Evolutionary conservation across 2,113 vertebrate genomes (phyloP), one percentile per base, ranked within the genome.

Genomic region (Miniopterus natalensis): DNA sequence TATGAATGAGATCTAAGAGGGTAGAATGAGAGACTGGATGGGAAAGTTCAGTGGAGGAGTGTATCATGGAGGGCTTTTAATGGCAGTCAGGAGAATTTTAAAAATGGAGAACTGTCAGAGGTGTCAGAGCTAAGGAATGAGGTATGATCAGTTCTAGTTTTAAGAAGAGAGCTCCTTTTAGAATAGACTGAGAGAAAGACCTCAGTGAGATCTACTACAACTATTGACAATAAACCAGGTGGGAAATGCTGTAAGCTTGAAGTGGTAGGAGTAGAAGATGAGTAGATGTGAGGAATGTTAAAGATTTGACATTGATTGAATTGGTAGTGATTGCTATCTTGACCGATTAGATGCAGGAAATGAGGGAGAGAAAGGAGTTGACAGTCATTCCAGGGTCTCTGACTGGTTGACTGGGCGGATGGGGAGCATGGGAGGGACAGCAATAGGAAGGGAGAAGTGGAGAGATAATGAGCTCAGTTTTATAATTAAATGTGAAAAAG

Each of bases 141-240:
- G 17, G 14, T 61, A 2, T 70, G 55, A 51, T 88, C 49, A 45
- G 63, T 47, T 55, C 11, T 75, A 51, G 68, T 59, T 92, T 80
- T 66, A 92, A 89, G 42, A 57, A 71, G 36, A 88, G 36, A n/a
- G 55, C 27, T 51, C 55, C 42, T 80, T 77, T 94, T 63, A 94
- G 75, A 75, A 25, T 68, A 59, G 57, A 42, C n/a, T 87, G 40
- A 31, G 77, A 90, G 61, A 66, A 87, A 71, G 27, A 70, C 17
- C 1, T 13, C 57, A 74, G 42, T 17, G 27, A 77, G 14, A 53
- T 61, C 49, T 74, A 9, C 61, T 53, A 15, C 77, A 31, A 73
- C 63, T 87, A 0, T 71, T 49, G 11, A 4, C 68, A 57, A 51
- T 49, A 70, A 65, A 63, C 47, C 45, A 45, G 47, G 53, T 86